phyloP scores from a whole-genome alignment of 2,888 invertebrate species.

The Drosophila prolongata region DNA sequence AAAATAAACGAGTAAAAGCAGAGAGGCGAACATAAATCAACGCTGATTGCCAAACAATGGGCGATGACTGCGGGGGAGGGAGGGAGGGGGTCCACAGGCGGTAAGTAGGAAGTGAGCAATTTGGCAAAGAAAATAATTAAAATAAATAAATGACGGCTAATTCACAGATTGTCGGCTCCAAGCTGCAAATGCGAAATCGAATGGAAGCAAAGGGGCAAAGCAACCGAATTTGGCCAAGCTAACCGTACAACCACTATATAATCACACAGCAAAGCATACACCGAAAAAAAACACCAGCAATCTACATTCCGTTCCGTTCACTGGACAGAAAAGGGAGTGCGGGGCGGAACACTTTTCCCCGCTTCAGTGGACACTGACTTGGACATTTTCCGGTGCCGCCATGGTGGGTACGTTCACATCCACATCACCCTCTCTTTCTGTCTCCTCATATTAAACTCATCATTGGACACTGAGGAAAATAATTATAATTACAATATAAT shows the following conservation, averaged over 20 bases:
- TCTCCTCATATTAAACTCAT: slow-evolving; percentile 55
- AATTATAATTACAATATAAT: not conserved
- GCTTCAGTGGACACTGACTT: slow-evolving; percentile 72
- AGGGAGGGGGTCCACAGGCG: not conserved
- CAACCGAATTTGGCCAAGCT: slow-evolving; percentile 23
- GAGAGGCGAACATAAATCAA: slow-evolving; percentile 66
- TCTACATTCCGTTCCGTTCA: slow-evolving; percentile 28
- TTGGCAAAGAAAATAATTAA: slow-evolving; percentile 78
- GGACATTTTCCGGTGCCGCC: slow-evolving; percentile 56
- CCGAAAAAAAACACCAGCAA: slow-evolving; percentile 2
- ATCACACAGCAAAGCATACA: slow-evolving; percentile 26
- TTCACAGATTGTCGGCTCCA: slow-evolving; percentile 30
- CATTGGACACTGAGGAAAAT: slow-evolving; percentile 31
- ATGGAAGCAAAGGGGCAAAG: slow-evolving; percentile 27
- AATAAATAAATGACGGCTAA: slow-evolving; percentile 56
- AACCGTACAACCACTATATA: slow-evolving; percentile 35
- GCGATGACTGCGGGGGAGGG: slow-evolving; percentile 5
- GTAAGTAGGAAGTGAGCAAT: slow-evolving; percentile 78
- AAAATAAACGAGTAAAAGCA: slow-evolving; percentile 40
- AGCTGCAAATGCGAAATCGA: slow-evolving; percentile 17
- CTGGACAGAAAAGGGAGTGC: slow-evolving; percentile 15
- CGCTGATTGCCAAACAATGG: slow-evolving; percentile 79
- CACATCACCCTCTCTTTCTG: slow-evolving; percentile 17
- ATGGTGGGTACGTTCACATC: slow-evolving; percentile 49
- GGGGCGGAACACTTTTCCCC: slow-evolving; percentile 37